A percentile compares a stretch with the other conserved stretches of the same genome.
Evolutionary conservation across 2,888 invertebrate genomes (phyloP).

Genomic region (Drosophila meridiana): DNA sequence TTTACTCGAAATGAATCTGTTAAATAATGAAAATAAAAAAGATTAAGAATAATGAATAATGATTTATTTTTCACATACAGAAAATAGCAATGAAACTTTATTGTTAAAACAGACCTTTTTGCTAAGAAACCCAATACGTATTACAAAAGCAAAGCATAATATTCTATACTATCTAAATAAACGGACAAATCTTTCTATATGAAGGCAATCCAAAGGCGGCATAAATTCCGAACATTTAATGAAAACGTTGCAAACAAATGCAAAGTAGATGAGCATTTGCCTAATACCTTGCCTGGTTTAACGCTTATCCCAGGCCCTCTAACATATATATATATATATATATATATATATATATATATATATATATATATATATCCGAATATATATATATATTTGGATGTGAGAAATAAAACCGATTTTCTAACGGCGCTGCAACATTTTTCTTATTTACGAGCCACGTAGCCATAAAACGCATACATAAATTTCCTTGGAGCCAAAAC

Average conservation of each 20-base stretch:
- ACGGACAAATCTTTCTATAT: background rate
- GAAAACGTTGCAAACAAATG: slow-evolving; percentile 24
- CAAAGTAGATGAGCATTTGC: slow-evolving; percentile 22
- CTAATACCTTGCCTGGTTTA: slow-evolving; percentile 3
- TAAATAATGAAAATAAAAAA: background rate
- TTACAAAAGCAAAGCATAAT: background rate
- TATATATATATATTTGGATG: slow-evolving; percentile 23
- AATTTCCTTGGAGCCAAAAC: slow-evolving; percentile 56
- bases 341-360: background rate
- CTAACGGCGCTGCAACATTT: slow-evolving; percentile 72
- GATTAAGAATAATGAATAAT: no score
- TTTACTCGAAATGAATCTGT: no score
- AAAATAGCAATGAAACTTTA: background rate
- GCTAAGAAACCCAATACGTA: background rate
- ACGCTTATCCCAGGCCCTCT: slow-evolving; percentile 2
- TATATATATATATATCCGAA: slow-evolving; percentile 5
- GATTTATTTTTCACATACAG: background rate
- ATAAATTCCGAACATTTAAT: slow-evolving; percentile 6
- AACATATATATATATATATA: background rate
- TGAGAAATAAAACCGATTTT: slow-evolving; percentile 60
- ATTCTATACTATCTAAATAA: background rate
- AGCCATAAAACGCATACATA: slow-evolving; percentile 77
- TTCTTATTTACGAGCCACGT: slow-evolving; percentile 78
- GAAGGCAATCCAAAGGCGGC: background rate
- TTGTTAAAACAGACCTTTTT: background rate